Evolutionary conservation across 2,797 vertebrate species (phyloP).

Genomic region (Sitta carolinensis): DNA sequence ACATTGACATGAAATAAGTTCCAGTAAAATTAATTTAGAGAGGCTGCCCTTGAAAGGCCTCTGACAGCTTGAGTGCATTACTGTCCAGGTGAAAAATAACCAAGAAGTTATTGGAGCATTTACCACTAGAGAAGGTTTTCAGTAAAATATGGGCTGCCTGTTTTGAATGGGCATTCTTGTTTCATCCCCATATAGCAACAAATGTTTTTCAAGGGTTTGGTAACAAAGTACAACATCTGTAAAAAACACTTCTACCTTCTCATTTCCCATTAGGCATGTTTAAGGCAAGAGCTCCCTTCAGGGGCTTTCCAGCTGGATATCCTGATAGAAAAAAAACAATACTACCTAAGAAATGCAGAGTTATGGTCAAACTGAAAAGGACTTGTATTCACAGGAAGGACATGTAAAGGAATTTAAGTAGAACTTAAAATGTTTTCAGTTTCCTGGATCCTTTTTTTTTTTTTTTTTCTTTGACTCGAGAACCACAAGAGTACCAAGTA

Average conservation of each 20-base stretch:
- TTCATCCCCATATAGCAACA: background rate
- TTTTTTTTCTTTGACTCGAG: background rate
- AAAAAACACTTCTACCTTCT: background rate
- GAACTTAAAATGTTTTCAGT: background rate
- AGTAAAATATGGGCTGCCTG: background rate
- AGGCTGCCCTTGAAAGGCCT: background rate
- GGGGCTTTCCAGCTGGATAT: background rate
- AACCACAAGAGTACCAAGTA: background rate
- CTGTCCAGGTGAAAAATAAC: background rate
- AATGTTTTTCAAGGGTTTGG: background rate
- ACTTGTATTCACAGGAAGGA: background rate
- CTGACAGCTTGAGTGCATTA: slow-evolving; percentile 8
- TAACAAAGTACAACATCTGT: background rate
- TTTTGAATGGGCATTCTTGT: background rate
- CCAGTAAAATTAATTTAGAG: slow-evolving; percentile 26
- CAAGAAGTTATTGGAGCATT: background rate
- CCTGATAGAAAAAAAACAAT: background rate
- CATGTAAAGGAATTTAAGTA: background rate
- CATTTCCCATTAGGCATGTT: background rate
- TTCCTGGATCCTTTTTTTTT: background rate
- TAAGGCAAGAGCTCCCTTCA: background rate
- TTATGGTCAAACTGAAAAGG: background rate
- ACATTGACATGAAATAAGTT: slow-evolving; percentile 26
- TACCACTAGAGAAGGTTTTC: background rate
- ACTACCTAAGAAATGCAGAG: background rate